A percentile compares a stretch with the other conserved stretches of the same genome.
Conservation (phyloP, 2,888 invertebrate genomes). For the Criorhina ranunculi region DNA sequence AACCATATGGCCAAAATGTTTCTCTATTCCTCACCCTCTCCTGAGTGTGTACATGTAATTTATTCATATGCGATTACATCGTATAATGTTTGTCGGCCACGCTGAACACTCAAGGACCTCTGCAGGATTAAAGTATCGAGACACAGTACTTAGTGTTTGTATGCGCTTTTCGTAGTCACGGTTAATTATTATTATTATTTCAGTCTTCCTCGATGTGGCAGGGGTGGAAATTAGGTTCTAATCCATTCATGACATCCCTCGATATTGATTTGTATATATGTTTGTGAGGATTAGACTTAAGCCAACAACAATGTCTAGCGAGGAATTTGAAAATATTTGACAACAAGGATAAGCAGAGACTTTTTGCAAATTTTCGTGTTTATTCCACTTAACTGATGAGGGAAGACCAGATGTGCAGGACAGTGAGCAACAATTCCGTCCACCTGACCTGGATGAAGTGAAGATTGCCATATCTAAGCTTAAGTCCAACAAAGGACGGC, state of each 20-base stretch:
- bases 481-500: no score
- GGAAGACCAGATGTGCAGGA: not conserved
- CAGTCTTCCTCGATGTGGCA: not conserved
- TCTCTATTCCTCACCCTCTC: slow-evolving; percentile 53
- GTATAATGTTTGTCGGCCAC: slow-evolving; percentile 80
- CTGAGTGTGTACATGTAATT: slow-evolving; percentile 81
- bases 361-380: slow-evolving; percentile 11
- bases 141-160: slow-evolving; percentile 43
- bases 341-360: slow-evolving; percentile 7
- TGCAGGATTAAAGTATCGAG: slow-evolving; percentile 60
- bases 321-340: slow-evolving; percentile 5
- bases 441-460: no score
- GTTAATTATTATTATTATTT: slow-evolving; percentile 62
- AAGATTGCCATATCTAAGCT: no score
- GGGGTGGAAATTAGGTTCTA: slow-evolving; percentile 53
- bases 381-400: slow-evolving; percentile 16
- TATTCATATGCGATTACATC: slow-evolving; percentile 85
- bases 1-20: slow-evolving; percentile 75
- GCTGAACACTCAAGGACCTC: slow-evolving; percentile 49
- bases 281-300: slow-evolving; percentile 52
- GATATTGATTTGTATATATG: slow-evolving; percentile 59
- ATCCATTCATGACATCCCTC: slow-evolving; percentile 54
- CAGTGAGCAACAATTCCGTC: no score
- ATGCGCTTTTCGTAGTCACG: slow-evolving; percentile 70
- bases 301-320: slow-evolving; percentile 1